A percentile compares a stretch with the other conserved stretches of the same genome.
These are phyloP conservation scores for Spea bombifrons DNA, from an alignment of 2,113 vertebrate genomes.

Conservation along the genomic window DNA sequence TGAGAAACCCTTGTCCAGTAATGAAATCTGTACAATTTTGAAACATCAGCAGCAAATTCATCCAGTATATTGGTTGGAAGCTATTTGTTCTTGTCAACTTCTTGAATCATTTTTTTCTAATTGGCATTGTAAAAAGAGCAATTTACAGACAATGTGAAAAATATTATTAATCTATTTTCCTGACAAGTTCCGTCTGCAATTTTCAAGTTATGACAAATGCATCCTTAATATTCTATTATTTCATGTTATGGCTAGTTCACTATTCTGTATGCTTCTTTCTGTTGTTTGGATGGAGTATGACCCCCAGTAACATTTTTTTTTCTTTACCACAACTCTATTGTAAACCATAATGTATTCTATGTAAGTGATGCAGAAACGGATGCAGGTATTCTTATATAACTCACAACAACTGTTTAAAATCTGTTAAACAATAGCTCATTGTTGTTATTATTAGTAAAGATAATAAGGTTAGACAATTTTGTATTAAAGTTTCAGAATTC, in stretches of 20 bases:
- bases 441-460: too few species aligned
- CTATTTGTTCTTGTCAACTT: slow-evolving; percentile 25
- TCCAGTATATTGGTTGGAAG: slow-evolving; percentile 17
- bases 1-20: slow-evolving; percentile 16
- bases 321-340: too few species aligned
- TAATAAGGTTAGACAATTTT: too few species aligned
- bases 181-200: background rate
- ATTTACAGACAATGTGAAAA: slow-evolving; percentile 8
- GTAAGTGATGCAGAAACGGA: too few species aligned
- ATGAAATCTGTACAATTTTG: slow-evolving; percentile 31
- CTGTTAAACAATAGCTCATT: too few species aligned
- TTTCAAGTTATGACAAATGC: background rate
- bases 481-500: too few species aligned
- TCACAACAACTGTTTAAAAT: too few species aligned
- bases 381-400: too few species aligned
- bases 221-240: background rate
- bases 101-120: slow-evolving; percentile 16
- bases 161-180: background rate
- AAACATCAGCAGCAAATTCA: slow-evolving; percentile 34
- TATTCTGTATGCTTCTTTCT: background rate
- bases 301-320: too few species aligned
- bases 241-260: background rate
- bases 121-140: slow-evolving; percentile 17
- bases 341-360: too few species aligned
- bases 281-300: too few species aligned